A percentile compares a stretch with the other conserved stretches of the same genome.
Evolutionary conservation across 2,113 vertebrate species (phyloP).

Genomic region (Lampris megalopsis): DNA sequence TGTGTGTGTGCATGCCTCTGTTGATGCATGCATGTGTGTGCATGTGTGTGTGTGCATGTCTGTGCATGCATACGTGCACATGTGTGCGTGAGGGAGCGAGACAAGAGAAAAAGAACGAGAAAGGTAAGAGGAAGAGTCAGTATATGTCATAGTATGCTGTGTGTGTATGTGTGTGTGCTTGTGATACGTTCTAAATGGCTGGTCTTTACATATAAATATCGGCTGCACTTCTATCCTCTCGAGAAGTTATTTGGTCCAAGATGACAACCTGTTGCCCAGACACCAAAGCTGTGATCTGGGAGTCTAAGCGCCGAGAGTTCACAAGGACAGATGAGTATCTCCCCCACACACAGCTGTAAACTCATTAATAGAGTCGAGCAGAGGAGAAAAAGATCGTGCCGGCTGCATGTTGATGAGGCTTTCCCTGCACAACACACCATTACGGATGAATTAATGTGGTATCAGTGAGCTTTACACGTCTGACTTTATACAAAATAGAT

Average conservation of each 20-base stretch:
- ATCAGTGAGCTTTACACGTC: slow-evolving; percentile 16
- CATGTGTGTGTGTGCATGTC: neutral
- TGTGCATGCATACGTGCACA: neutral
- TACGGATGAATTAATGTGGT: slow-evolving; percentile 12
- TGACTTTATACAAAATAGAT: slow-evolving; percentile 51
- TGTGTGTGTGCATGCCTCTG: slow-evolving; percentile 7
- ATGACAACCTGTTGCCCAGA: slow-evolving; percentile 11
- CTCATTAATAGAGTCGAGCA: slow-evolving; percentile 5
- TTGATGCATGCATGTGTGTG: slow-evolving; percentile 6
- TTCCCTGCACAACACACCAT: slow-evolving; percentile 4
- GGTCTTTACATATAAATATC: slow-evolving; percentile 33
- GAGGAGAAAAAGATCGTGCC: slow-evolving; percentile 20
- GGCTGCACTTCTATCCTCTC: slow-evolving; percentile 36
- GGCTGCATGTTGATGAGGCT: slow-evolving; percentile 22
- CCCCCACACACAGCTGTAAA: slow-evolving; percentile 3
- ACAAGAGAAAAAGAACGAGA: neutral
- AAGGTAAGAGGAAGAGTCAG: neutral
- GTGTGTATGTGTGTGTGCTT: slow-evolving; percentile 16
- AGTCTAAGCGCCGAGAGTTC: slow-evolving; percentile 1
- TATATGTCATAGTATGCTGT: neutral
- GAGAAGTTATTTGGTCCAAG: slow-evolving; percentile 61
- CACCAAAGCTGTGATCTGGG: neutral
- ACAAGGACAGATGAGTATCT: neutral
- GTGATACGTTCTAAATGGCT: slow-evolving; percentile 29
- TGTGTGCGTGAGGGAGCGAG: neutral